Evolutionary conservation across 2,797 vertebrate genomes (phyloP).

Genomic region (Gambusia yucatana): DNA sequence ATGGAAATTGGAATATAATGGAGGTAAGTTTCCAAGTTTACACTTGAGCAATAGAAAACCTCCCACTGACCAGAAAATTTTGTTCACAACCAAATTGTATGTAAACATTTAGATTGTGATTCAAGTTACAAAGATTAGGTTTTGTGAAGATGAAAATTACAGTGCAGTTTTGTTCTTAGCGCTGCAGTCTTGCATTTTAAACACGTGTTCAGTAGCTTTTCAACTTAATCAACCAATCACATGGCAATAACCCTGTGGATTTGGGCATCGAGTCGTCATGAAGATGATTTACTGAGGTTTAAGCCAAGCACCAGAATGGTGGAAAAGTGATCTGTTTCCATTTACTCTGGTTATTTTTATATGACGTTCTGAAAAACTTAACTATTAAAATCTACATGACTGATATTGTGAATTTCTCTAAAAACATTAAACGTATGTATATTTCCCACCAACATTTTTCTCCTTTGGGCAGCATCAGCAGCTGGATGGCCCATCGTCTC

Average conservation of each 20-base stretch:
- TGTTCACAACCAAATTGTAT: not conserved
- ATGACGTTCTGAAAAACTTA: not conserved
- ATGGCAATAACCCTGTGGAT: too few relatives aligned
- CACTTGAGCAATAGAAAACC: not conserved
- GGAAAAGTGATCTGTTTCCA: not conserved
- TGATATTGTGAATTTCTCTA: not conserved
- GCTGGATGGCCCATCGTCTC: not conserved
- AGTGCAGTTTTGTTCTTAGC: not conserved
- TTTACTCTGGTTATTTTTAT: not conserved
- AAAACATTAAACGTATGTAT: not conserved
- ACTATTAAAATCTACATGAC: not conserved
- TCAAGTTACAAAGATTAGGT: not conserved
- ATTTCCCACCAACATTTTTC: too few relatives aligned
- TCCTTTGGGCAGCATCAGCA: not conserved
- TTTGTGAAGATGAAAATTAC: not conserved
- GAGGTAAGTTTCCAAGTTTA: not conserved
- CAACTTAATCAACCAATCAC: too few relatives aligned
- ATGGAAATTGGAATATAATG: not conserved
- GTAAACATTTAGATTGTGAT: not conserved
- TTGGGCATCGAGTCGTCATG: too few relatives aligned
- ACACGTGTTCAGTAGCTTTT: too few relatives aligned
- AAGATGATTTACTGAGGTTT: too few relatives aligned
- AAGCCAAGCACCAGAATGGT: too few relatives aligned
- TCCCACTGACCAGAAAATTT: not conserved
- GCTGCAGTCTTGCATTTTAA: too few relatives aligned